These are phyloP conservation scores for Carlito syrichta DNA, from an alignment of 2,113 vertebrate species.

Conservation along the genomic window DNA sequence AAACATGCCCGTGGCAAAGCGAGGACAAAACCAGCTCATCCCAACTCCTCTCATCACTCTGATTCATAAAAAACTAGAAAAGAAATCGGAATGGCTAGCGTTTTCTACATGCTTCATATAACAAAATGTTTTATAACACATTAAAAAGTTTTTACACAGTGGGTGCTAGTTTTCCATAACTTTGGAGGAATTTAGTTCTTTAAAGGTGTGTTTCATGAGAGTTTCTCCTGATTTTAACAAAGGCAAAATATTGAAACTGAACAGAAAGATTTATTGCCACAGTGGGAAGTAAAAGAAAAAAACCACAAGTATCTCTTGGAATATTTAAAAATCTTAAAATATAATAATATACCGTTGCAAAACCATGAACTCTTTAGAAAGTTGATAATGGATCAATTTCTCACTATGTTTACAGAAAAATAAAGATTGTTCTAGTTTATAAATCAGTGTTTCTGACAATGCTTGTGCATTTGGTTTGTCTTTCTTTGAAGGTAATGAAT, in stretches of 20 bases:
- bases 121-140: background rate
- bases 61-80: background rate
- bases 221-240: slow-evolving; percentile 80
- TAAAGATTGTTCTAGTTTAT: slow-evolving; percentile 69
- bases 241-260: slow-evolving; percentile 54
- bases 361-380: slow-evolving; percentile 71
- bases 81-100: background rate
- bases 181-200: slow-evolving; percentile 83
- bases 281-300: background rate
- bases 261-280: slow-evolving; percentile 68
- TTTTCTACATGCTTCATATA: background rate
- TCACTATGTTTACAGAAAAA: slow-evolving; percentile 76
- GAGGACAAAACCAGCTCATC: background rate
- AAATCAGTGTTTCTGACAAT: slow-evolving; percentile 77
- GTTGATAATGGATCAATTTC: slow-evolving; percentile 79
- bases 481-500: slow-evolving; percentile 52
- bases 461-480: slow-evolving; percentile 35
- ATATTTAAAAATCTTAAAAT: slow-evolving; percentile 75
- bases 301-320: slow-evolving; percentile 57
- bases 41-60: background rate
- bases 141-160: slow-evolving; percentile 7
- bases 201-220: slow-evolving; percentile 79
- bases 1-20: background rate
- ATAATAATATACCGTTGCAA: slow-evolving; percentile 76
- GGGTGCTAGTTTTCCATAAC: slow-evolving; percentile 80